Percentiles rank a stretch among this genome's conserved stretches.
Evolutionary conservation across 2,888 invertebrate genomes (phyloP).

Genomic region (Peribatodes rhomboidaria): DNA sequence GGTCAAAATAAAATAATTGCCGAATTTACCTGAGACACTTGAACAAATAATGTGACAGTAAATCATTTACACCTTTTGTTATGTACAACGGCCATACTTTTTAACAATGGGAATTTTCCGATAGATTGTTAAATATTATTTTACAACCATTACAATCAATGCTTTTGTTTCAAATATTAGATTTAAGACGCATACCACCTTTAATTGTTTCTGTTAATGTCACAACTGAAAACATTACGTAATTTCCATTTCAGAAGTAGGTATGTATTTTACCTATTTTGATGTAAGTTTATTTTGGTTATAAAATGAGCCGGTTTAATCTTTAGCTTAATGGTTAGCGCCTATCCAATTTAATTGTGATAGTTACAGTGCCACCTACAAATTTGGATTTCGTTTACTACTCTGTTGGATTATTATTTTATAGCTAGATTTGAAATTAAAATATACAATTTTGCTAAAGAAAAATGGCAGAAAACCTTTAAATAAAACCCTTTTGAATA

Average conservation of each 20-base stretch:
- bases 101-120: slow-evolving; percentile 18
- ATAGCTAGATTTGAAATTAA: too few species aligned
- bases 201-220: slow-evolving; percentile 25
- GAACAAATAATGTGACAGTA: slow-evolving; percentile 55
- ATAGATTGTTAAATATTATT: slow-evolving; percentile 8
- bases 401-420: too few species aligned
- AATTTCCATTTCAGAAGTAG: neutral
- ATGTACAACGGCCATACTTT: slow-evolving; percentile 4
- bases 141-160: slow-evolving; percentile 17
- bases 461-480: neutral
- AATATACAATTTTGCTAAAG: too few species aligned
- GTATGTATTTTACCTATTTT: too few species aligned
- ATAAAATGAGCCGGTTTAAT: too few species aligned
- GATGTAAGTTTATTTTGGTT: too few species aligned
- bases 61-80: slow-evolving; percentile 67
- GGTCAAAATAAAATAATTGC: neutral
- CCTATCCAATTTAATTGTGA: too few species aligned
- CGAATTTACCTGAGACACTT: slow-evolving; percentile 49
- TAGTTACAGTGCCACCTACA: too few species aligned
- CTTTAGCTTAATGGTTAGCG: too few species aligned
- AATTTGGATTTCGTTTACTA: too few species aligned
- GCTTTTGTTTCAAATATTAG: slow-evolving; percentile 15
- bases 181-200: neutral
- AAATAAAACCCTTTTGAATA: too few species aligned
- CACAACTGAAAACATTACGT: neutral